phyloP scores from a whole-genome alignment of 2,888 invertebrate genomes.

The Embidobia sp. region DNA sequence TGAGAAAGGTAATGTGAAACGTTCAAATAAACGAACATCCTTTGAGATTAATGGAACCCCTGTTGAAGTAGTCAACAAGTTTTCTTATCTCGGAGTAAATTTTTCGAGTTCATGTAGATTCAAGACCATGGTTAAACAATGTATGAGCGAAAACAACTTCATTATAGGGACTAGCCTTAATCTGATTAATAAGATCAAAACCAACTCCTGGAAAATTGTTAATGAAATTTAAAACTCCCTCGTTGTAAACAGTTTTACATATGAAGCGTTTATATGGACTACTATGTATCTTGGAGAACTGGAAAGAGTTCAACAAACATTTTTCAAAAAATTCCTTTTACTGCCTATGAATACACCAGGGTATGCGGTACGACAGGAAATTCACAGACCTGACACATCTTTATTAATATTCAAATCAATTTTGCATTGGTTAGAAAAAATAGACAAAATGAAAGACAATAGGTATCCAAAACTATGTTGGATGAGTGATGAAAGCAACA shows the following conservation, averaged over 20 bases:
- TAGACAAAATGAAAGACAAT: neutral
- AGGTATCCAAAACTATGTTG: neutral
- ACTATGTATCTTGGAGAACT: neutral
- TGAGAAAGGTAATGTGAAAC: neutral
- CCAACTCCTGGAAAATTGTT: neutral
- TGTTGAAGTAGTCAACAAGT: neutral
- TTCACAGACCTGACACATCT: neutral
- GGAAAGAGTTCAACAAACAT: neutral
- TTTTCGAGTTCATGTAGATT: neutral
- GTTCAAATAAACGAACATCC: too few species aligned
- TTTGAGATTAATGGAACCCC: neutral
- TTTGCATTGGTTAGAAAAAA: neutral
- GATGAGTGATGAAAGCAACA: neutral
- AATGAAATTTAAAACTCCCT: neutral
- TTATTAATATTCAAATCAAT: neutral
- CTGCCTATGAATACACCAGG: constrained; percentile 2
- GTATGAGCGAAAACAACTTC: neutral
- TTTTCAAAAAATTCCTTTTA: constrained; percentile 1
- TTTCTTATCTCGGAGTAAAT: neutral
- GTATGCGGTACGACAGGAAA: neutral
- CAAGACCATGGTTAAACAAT: neutral
- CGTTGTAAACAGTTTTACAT: neutral
- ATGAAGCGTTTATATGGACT: neutral
- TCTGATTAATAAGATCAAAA: neutral
- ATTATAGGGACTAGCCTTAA: neutral